phyloP scores from a whole-genome alignment of 2,113 vertebrate genomes.

The Riparia riparia region DNA sequence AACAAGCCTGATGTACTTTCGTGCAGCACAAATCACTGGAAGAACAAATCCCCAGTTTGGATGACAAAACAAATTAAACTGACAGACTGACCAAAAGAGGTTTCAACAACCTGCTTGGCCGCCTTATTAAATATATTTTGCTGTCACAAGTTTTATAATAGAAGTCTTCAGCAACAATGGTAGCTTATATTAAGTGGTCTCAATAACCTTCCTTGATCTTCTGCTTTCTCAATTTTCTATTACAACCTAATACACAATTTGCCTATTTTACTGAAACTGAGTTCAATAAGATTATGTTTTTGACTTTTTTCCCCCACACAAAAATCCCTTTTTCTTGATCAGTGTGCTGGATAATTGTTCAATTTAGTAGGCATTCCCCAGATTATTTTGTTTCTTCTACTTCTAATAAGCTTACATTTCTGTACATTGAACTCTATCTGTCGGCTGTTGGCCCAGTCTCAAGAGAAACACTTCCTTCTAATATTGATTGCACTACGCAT shows the following conservation, averaged over 20 bases:
- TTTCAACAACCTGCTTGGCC: not conserved
- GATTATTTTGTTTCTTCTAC: slow-evolving; percentile 1
- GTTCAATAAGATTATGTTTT: not conserved
- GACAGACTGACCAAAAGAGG: not conserved
- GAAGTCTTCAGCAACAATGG: not conserved
- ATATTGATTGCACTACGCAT: not conserved
- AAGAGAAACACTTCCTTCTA: not conserved
- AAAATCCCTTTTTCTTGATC: slow-evolving; percentile 19
- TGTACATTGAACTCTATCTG: not conserved
- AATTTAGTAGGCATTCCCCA: slow-evolving; percentile 27
- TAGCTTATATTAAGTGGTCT: not conserved
- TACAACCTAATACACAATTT: not conserved
- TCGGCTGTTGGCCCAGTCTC: not conserved
- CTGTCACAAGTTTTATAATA: not conserved
- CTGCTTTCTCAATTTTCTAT: not conserved
- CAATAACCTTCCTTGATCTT: not conserved
- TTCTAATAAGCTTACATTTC: slow-evolving; percentile 36
- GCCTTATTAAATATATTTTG: not conserved
- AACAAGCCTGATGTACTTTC: not conserved
- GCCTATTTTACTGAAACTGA: not conserved
- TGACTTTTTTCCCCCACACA: not conserved
- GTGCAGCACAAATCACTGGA: not conserved
- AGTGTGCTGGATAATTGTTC: slow-evolving; percentile 17
- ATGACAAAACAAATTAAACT: not conserved
- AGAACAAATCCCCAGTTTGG: not conserved